A percentile compares a stretch with the other conserved stretches of the same genome.
phyloP scores from a whole-genome alignment of 2,113 vertebrate species.

The Sceloporus tristichus region DNA sequence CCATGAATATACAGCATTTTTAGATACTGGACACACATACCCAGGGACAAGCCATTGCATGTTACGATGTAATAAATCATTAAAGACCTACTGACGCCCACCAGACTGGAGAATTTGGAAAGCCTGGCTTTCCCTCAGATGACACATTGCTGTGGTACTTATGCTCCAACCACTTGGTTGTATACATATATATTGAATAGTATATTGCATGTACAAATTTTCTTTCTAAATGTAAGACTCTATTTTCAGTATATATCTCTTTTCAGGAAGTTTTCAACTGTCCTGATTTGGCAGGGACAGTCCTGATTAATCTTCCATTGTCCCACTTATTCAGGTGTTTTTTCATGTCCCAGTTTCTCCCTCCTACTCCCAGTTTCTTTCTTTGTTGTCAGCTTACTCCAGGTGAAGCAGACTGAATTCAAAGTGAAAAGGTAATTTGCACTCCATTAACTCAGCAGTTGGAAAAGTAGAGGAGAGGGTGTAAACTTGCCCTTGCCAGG shows the following conservation, averaged over 20 bases:
- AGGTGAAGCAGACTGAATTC: not conserved
- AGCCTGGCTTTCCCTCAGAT: not conserved
- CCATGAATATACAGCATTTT: not conserved
- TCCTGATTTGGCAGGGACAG: too few relatives aligned
- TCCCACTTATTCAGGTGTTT: too few relatives aligned
- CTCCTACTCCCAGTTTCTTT: not conserved
- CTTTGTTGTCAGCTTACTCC: not conserved
- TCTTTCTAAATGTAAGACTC: not conserved
- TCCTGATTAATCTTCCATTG: too few relatives aligned
- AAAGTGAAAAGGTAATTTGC: too few relatives aligned
- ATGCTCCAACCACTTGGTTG: too few relatives aligned
- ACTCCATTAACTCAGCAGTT: too few relatives aligned
- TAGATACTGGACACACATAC: not conserved
- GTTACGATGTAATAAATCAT: constrained; percentile 6
- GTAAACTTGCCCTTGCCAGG: too few relatives aligned
- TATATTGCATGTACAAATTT: not conserved
- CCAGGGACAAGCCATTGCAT: not conserved
- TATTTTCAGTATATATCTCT: not conserved
- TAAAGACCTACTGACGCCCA: constrained; percentile 14
- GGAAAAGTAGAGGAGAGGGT: too few relatives aligned
- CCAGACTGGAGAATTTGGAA: not conserved
- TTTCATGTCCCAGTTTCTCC: too few relatives aligned
- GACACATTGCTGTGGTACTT: not conserved
- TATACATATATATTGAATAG: not conserved
- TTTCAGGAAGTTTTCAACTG: not conserved